phyloP scores from a whole-genome alignment of 1,140 invertebrate genomes.

The Conus betulinus region DNA sequence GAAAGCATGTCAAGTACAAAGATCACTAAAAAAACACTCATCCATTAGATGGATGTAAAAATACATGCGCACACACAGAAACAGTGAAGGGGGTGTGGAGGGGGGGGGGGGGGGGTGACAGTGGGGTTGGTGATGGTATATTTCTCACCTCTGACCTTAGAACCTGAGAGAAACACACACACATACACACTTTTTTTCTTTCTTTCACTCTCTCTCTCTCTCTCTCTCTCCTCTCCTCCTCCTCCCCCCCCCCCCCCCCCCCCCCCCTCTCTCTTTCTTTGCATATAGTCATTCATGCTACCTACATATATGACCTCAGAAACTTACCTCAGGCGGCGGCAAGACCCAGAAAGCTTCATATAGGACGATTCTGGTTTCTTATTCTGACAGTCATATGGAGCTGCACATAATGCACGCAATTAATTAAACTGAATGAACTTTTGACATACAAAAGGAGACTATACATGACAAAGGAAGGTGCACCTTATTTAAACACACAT shows the following conservation, averaged over 20 bases:
- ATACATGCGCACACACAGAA: neutral
- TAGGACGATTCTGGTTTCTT: slow-evolving; percentile 76
- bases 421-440: neutral
- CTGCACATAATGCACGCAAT: slow-evolving; percentile 75
- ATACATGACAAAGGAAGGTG: too few relatives aligned
- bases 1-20: neutral
- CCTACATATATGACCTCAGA: too few relatives aligned
- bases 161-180: too few relatives aligned
- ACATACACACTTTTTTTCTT: too few relatives aligned
- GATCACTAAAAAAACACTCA: neutral
- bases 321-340: slow-evolving; percentile 87
- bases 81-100: neutral
- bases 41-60: too few relatives aligned
- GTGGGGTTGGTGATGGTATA: too few relatives aligned
- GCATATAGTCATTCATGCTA: too few relatives aligned
- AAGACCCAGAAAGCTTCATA: slow-evolving; percentile 95
- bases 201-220: neutral
- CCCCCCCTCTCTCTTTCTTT: neutral
- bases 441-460: too few relatives aligned
- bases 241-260: too few relatives aligned
- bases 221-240: neutral
- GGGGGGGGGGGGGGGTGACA: too few relatives aligned
- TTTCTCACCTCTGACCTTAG: too few relatives aligned
- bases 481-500: too few relatives aligned
- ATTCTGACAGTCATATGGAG: slow-evolving; percentile 84